These are phyloP conservation scores for Raja brachyura DNA, from an alignment of 2,113 vertebrate genomes.

Conservation along the genomic window DNA sequence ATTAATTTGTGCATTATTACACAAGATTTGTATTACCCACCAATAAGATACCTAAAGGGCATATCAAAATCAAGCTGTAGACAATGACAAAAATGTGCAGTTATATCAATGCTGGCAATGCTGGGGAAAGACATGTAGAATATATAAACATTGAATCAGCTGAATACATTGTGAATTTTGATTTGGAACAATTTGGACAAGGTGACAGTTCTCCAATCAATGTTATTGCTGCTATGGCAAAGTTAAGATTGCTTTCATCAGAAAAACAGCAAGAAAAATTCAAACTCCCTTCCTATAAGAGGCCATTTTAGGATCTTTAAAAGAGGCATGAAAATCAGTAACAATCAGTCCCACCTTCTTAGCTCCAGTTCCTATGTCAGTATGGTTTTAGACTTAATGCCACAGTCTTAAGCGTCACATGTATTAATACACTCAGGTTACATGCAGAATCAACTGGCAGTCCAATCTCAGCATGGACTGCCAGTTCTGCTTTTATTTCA, in stretches of 20 bases:
- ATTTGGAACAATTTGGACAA: neutral
- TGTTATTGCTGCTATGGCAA: neutral
- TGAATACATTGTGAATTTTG: neutral
- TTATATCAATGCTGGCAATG: neutral
- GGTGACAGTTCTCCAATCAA: neutral
- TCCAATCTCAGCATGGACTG: neutral
- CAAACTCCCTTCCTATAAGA: neutral
- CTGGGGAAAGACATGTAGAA: neutral
- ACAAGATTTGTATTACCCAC: neutral
- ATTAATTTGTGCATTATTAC: neutral
- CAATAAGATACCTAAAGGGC: neutral
- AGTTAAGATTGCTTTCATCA: neutral
- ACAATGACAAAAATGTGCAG: neutral
- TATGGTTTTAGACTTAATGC: neutral
- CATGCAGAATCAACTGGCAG: neutral
- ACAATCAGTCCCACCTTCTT: neutral
- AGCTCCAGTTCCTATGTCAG: neutral
- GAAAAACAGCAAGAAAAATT: slow-evolving; percentile 8
- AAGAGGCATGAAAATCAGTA: neutral
- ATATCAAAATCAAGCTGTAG: neutral
- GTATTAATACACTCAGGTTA: neutral
- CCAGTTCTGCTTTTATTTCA: neutral
- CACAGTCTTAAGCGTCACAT: neutral
- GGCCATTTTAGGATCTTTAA: neutral
- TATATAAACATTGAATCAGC: neutral